Base-by-base conservation (phyloP, 2,113 vertebrate genomes). In the Cyprinus carpio region DNA sequence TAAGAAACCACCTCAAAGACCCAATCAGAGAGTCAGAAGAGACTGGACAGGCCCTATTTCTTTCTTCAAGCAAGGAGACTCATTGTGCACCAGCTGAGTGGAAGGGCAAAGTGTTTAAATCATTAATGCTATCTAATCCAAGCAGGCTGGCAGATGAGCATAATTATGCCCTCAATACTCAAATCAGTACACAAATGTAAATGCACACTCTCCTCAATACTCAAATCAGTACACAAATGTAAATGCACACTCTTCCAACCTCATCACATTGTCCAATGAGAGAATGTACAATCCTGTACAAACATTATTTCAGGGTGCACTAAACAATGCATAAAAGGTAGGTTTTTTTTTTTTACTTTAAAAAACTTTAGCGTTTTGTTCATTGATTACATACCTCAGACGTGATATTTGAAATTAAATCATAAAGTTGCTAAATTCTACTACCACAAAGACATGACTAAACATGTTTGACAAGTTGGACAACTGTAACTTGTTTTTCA, bases 301-400 rank as follows among this genome's bases (percentile, higher is more conserved):
- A 20, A 25, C 71, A 37, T 75, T 60, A 86, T 88, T 67, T 81
- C 84, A 60, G 81, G 81, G 23, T 85, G 58, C 13, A 79, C 25
- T 25, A 13, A 79, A 40, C 56, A 79, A 15, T 40, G 23, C n/a
- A n/a, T n/a, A n/a, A n/a, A n/a, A n/a, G n/a, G n/a, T n/a, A n/a
- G n/a, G n/a, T n/a, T n/a, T n/a, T n/a, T n/a, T n/a, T n/a, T n/a
- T n/a, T n/a, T n/a, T n/a, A n/a, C 18, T 71, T 40, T 31, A 67
- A 29, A 67, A 67, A 20, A 8, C 29, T 4, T 20, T 9, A 8
- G 11, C 0, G 64, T 67, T 71, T 43, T 43, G 40, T 43, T 43
- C 40, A 43, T 4, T 46, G 43, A 46, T 11, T 46, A 74, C 10
- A 34, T 37, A 69, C 31, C 65, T 37, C 65, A 69, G 31, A 69